Base-by-base conservation (phyloP, 2,888 invertebrate species). In the Coremacera marginata region DNA sequence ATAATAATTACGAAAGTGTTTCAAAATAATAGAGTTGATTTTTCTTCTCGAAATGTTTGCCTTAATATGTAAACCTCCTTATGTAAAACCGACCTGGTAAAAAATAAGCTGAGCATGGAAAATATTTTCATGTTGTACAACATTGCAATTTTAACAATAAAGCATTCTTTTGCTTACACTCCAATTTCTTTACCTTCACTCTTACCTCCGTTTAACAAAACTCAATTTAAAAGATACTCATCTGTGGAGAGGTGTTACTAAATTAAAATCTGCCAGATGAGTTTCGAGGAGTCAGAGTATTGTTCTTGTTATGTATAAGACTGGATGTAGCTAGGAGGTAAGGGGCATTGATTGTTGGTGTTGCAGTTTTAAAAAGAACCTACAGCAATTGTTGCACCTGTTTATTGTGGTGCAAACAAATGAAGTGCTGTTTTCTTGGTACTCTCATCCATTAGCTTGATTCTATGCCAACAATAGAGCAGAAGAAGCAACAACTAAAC, bases 221-320 rank as follows among this genome's bases (percentile, higher is more conserved):
- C 71, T 71, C 37, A 71, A 71, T 71, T 71, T 71, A 60, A 9
- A 19, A 71, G 71, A 71, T 71, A 60, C 44, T 60, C 60, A 71
- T 71, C 71, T 34, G 57, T 44, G 60, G 44, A 71, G 71, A 71
- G 25, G 44, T 44, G 71, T 37, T 60, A 60, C 55, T 22, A 37
- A 71, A 70, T 60, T 11, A 57, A 71, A 60, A 71, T 27, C 44
- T 34, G 44, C 31, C 37, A 57, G 60, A n/a, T 37, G 55, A 16
- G 57, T 60, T 27, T 60, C 25, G 27, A 60, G 11, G 5, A 60
- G 25, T 60, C 9, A 16, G 22, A 60, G 37, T n/a, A n/a, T n/a
- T 37, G 60, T 34, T 34, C 8, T 55, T 71, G 22, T 19, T 44
- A 68, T n/a, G n/a, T n/a, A n/a, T 19, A 27, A 68, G 44, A 44